Percentiles rank a stretch among this genome's conserved stretches.
These are phyloP conservation scores for Antennarius striatus DNA, from an alignment of 2,113 vertebrate genomes.

Conservation along the genomic window DNA sequence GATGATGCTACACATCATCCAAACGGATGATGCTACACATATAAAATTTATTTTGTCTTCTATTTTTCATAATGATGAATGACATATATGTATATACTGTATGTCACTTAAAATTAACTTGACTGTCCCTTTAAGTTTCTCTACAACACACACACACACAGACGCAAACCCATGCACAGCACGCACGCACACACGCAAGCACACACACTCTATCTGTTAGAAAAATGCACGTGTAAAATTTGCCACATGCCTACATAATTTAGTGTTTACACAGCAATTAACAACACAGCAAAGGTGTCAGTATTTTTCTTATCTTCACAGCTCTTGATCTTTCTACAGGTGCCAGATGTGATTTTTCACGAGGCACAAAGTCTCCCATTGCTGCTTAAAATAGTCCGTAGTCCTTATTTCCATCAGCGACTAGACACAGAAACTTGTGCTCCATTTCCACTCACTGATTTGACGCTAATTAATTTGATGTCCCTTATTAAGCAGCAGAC, in stretches of 20 bases:
- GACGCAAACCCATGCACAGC: no score
- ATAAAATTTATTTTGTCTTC: no score
- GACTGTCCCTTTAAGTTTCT: not conserved
- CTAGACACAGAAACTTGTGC: conserved; percentile 75
- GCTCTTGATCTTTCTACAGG: conserved; percentile 28
- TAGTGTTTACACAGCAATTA: conserved; percentile 53
- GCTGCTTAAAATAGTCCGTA: conserved; percentile 62
- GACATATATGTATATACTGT: no score
- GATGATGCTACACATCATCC: no score
- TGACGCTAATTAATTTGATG: conserved; percentile 81
- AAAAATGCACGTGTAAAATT: not conserved
- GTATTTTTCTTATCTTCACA: conserved; percentile 35
- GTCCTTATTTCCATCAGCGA: conserved; percentile 60
- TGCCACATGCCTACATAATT: conserved; percentile 8
- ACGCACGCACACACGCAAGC: not conserved
- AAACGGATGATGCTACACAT: no score
- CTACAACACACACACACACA: not conserved
- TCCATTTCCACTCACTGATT: conserved; percentile 76
- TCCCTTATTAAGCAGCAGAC: conserved; percentile 77
- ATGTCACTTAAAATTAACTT: no score
- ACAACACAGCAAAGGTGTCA: conserved; percentile 43
- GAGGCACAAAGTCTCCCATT: conserved; percentile 51
- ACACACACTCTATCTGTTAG: not conserved
- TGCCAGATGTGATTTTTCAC: conserved; percentile 26
- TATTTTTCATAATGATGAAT: no score